Conservation (phyloP, 2,113 vertebrate species). For the Phaethornis superciliosus region DNA sequence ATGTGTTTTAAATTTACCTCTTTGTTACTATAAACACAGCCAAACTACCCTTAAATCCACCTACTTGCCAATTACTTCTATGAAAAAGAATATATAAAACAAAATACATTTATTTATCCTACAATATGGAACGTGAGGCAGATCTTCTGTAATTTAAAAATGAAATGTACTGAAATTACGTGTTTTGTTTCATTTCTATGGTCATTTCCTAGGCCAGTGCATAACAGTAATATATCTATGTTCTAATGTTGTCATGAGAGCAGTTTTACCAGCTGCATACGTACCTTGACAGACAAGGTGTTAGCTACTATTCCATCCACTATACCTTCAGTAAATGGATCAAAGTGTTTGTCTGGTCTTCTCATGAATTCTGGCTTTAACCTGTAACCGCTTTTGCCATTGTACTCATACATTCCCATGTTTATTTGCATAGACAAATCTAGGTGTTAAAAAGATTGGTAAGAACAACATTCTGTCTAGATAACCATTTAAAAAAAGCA, state of each 20-base stretch:
- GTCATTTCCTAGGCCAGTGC: background rate
- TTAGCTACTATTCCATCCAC: conserved; percentile 98
- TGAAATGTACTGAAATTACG: background rate
- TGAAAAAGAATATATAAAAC: background rate
- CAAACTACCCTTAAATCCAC: background rate
- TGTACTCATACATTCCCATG: conserved; percentile 97
- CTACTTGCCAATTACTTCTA: background rate
- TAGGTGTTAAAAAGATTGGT: conserved; percentile 54
- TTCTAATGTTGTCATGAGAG: background rate
- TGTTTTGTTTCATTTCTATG: background rate
- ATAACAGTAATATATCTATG: background rate
- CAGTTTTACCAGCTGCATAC: background rate
- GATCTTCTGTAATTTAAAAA: background rate
- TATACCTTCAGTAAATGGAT: conserved; percentile 94
- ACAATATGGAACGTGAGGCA: accelerated
- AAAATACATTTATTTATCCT: background rate
- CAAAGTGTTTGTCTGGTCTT: conserved; percentile 95
- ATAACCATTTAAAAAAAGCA: background rate
- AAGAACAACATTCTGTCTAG: background rate
- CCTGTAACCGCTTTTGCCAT: conserved; percentile 93
- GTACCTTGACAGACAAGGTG: conserved; percentile 95
- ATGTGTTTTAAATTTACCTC: background rate
- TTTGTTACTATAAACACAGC: background rate
- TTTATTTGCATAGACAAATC: conserved; percentile 98
- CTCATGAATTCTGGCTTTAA: conserved; percentile 98